These are phyloP conservation scores for Drosophila willistoni DNA, from an alignment of 1,140 invertebrate genomes.

Conservation along the genomic window DNA sequence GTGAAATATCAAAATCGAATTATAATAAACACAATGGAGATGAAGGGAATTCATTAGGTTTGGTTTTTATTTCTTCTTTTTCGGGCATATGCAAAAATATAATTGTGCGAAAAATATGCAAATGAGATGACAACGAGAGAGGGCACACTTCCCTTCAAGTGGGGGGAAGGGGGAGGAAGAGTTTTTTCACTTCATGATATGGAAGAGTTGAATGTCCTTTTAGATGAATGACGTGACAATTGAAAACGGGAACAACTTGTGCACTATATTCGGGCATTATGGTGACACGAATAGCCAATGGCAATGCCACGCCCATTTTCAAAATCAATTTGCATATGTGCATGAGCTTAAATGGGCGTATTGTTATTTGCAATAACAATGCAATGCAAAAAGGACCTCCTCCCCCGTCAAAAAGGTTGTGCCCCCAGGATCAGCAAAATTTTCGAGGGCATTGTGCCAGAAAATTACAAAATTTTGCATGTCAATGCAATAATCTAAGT, in stretches of 20 bases:
- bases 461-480: conserved; percentile 60
- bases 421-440: conserved; percentile 26
- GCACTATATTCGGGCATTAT: conserved; percentile 8
- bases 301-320: conserved; percentile 14
- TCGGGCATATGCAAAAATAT: conserved; percentile 67
- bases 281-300: conserved; percentile 35
- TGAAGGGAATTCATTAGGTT: conserved; percentile 18
- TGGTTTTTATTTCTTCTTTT: conserved; percentile 7
- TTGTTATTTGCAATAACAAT: conserved; percentile 44
- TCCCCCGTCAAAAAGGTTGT: too few species aligned
- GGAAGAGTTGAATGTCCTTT: conserved; percentile 64
- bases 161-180: conserved; percentile 16
- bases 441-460: conserved; percentile 31
- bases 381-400: neutral
- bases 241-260: neutral
- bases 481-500: conserved; percentile 39
- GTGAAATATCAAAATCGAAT: conserved; percentile 69
- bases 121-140: conserved; percentile 51
- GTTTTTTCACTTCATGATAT: conserved; percentile 11
- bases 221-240: conserved; percentile 27
- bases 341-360: conserved; percentile 43
- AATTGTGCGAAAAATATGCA: conserved; percentile 76
- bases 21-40: conserved; percentile 53
- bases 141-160: neutral
- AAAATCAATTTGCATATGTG: conserved; percentile 68